phyloP scores from a whole-genome alignment of 2,797 vertebrate genomes.

The Tauraco hartlaubi region DNA sequence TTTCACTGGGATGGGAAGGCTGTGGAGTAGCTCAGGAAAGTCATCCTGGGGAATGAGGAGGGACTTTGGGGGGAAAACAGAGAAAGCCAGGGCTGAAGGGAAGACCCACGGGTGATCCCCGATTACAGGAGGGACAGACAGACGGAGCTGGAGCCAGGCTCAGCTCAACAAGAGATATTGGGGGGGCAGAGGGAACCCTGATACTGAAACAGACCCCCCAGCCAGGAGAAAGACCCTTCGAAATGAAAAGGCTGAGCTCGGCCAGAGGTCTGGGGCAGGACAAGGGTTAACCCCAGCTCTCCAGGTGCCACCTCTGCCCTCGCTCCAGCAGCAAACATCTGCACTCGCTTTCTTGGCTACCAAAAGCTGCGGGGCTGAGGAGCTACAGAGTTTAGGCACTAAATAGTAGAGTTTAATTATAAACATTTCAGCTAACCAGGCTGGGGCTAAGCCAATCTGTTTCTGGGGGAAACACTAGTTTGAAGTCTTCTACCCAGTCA shows the following conservation, averaged over 20 bases:
- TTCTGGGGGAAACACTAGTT: constrained; percentile 79
- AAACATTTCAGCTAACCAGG: constrained; percentile 77
- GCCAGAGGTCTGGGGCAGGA: neutral
- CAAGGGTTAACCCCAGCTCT: neutral
- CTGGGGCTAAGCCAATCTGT: constrained; percentile 76
- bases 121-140: neutral
- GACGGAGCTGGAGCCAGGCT: neutral
- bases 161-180: neutral
- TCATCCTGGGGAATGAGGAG: neutral
- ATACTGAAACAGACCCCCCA: neutral
- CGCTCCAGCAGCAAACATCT: neutral
- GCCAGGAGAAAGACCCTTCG: neutral
- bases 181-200: neutral
- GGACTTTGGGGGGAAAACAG: neutral
- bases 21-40: neutral
- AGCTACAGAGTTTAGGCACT: constrained; percentile 33
- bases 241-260: neutral
- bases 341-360: constrained; percentile 40
- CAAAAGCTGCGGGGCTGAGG: constrained; percentile 13
- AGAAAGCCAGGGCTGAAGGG: neutral
- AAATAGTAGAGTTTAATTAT: constrained; percentile 71
- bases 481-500: constrained; percentile 84
- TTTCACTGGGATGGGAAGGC: neutral
- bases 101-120: neutral
- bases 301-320: neutral